A percentile compares a stretch with the other conserved stretches of the same genome.
phyloP scores from a whole-genome alignment of 2,888 invertebrate species.

The Agonum fuliginosum region DNA sequence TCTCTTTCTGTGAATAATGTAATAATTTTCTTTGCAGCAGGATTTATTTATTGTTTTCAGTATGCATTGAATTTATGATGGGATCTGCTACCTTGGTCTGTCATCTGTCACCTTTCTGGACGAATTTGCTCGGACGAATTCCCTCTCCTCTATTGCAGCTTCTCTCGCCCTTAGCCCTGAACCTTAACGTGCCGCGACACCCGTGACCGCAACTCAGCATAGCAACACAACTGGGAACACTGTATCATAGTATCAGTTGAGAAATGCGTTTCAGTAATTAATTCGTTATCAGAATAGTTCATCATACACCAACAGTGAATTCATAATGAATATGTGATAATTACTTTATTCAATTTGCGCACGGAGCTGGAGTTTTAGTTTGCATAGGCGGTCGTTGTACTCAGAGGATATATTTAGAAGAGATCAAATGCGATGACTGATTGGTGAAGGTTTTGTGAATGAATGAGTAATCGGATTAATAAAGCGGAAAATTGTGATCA shows the following conservation, averaged over 20 bases:
- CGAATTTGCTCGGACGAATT: no score
- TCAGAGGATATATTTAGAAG: neutral
- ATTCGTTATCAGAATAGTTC: conserved; percentile 4
- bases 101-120: no score
- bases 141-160: neutral
- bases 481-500: no score
- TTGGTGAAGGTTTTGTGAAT: no score
- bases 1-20: no score
- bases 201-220: conserved; percentile 5
- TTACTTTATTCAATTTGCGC: neutral
- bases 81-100: no score
- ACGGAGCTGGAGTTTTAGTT: no score
- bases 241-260: no score
- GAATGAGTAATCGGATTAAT: no score
- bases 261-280: neutral
- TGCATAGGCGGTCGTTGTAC: neutral
- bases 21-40: no score
- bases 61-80: no score
- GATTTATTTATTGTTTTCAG: no score
- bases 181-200: neutral
- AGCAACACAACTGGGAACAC: neutral
- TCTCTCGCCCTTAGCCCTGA: neutral
- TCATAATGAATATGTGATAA: conserved; percentile 7
- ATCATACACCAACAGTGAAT: neutral
- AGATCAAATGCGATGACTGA: neutral